Evolutionary conservation across 2,888 invertebrate species (phyloP).

Genomic region (Cataglyphis albicans): DNA sequence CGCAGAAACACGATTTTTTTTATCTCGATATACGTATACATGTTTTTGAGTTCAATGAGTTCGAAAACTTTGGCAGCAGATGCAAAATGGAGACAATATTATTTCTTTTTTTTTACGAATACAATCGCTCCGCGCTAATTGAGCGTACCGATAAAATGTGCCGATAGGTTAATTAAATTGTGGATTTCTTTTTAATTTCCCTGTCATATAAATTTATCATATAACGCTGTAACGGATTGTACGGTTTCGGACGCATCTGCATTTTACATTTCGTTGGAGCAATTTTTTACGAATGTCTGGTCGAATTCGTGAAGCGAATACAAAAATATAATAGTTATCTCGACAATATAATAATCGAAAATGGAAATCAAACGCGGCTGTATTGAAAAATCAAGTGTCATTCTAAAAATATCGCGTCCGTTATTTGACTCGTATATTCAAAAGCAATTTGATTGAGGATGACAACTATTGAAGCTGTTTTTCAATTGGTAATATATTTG

Average conservation of each 20-base stretch:
- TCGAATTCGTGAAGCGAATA: not conserved
- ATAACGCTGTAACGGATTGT: not conserved
- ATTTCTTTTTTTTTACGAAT: not conserved
- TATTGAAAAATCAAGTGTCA: constrained; percentile 15
- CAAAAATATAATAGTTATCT: not conserved
- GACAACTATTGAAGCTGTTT: constrained; percentile 23
- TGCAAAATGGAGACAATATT: constrained; percentile 57
- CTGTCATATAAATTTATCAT: not conserved
- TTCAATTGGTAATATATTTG: not conserved
- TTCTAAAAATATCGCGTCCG: constrained; percentile 13
- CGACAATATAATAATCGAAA: constrained; percentile 32
- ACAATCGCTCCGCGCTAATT: not conserved
- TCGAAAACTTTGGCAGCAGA: constrained; percentile 73
- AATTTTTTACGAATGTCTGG: not conserved
- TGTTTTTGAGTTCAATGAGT: not conserved
- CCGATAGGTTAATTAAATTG: not conserved
- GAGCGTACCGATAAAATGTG: constrained; percentile 33
- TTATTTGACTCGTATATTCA: constrained; percentile 22
- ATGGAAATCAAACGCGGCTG: not conserved
- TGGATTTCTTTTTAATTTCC: not conserved
- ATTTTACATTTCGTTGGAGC: not conserved
- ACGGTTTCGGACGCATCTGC: not conserved
- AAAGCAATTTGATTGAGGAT: constrained; percentile 28
- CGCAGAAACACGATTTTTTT: not conserved
- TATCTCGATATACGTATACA: not conserved